Base-by-base conservation (phyloP, 2,797 vertebrate species). In the Sebastolobus alascanus region DNA sequence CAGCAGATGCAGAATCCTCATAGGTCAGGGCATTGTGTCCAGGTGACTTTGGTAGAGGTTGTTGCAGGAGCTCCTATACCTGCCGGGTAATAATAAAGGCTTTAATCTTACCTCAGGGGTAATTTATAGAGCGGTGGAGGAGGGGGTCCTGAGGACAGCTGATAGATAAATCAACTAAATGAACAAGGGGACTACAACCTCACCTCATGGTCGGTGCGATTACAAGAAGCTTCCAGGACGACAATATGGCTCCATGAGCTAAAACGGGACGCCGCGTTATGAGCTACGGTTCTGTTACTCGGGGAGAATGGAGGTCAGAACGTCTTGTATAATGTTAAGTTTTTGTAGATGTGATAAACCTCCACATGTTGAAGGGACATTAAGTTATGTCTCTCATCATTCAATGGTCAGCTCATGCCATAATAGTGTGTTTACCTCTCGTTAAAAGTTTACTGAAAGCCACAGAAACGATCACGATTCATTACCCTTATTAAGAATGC, bases 31-130 rank as follows among this genome's bases (percentile, higher is more conserved):
- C 64, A 10, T 60, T 63, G 73, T 84, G 79, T 83, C 59, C 84
- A 74, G 78, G 82, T 93, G 90, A 92, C 91, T 93, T 92, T 93
- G 79, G 83, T 58, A 52, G 78, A 90, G 86, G 82, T 68, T 84
- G 68, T 46, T 74, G 64, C 58, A 38, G 75, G 60, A 74, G 59
- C 80, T 78, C 40, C 43, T 79, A 43, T 69, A 86, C 76, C 85
- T 73, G 80, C 73, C 18, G 12, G 82, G 70, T 70, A n/a, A 86
- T 83, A 90, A 89, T 78, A 91, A 87, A 72, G 64, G 58, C 46
- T 80, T 73, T 90, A 77, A 90, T 91, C 84, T 82, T 22, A 22
- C 77, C 75, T 75, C 68, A n/a, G n/a, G 22, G 60, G 60, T 88
- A 80, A 86, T 87, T 89, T 84, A 87, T 72, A 50, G 79, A 73